Conservation (phyloP, 2,888 invertebrate species). For the Papilio gigon region DNA sequence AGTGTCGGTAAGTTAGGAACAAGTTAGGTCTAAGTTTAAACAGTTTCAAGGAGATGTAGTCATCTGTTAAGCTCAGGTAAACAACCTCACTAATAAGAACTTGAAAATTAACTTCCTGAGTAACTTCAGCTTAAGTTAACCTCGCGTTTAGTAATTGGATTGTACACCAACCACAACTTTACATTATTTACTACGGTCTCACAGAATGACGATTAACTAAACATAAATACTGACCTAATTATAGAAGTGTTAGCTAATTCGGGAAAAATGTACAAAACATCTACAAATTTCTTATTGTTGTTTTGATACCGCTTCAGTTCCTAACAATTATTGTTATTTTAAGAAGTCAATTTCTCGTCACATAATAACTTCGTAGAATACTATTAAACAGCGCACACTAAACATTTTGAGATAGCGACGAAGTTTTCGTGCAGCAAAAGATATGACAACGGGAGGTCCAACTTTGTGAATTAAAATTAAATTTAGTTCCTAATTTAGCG, state of each 20-base stretch:
- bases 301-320: too few relatives aligned
- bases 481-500: constrained; percentile 31
- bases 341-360: not conserved
- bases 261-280: too few relatives aligned
- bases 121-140: constrained; percentile 49
- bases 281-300: too few relatives aligned
- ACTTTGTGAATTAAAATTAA: constrained; percentile 35
- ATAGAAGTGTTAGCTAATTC: too few relatives aligned
- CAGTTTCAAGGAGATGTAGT: constrained; percentile 33
- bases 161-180: constrained; percentile 38
- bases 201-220: not conserved
- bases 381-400: not conserved
- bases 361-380: not conserved
- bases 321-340: too few relatives aligned
- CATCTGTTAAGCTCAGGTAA: constrained; percentile 45
- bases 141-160: constrained; percentile 44
- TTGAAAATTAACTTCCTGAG: constrained; percentile 57
- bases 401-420: constrained; percentile 14
- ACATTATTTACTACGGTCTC: not conserved
- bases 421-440: constrained; percentile 4
- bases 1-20: constrained; percentile 37
- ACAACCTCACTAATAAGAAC: constrained; percentile 53
- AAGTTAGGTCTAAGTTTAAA: constrained; percentile 36
- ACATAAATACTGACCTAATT: not conserved
- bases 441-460: constrained; percentile 12